Conservation (phyloP, 2,113 vertebrate genomes). For the Athene cunicularia region DNA sequence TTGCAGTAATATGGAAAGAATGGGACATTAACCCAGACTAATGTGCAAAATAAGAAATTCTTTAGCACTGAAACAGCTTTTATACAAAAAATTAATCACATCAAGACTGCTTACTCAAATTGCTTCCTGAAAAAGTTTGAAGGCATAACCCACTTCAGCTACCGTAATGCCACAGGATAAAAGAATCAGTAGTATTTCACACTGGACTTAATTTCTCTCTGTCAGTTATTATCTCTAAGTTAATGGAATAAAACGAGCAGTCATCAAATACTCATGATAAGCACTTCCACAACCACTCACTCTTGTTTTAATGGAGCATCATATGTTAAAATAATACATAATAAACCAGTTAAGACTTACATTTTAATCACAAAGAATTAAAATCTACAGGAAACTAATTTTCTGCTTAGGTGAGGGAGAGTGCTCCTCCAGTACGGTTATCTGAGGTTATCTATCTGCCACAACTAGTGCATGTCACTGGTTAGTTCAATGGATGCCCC, state of each 20-base stretch:
- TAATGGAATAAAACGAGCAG: neutral
- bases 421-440: neutral
- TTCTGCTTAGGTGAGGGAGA: neutral
- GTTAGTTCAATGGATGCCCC: neutral
- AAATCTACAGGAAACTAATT: neutral
- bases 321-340: neutral
- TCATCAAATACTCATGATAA: neutral
- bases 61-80: neutral
- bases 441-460: neutral
- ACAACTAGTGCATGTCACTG: neutral
- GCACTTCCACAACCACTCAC: neutral
- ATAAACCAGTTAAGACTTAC: neutral
- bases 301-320: neutral
- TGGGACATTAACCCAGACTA: neutral
- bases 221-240: neutral
- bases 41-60: neutral
- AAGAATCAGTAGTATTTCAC: neutral
- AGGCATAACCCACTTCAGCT: neutral
- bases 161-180: neutral
- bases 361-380: neutral
- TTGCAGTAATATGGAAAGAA: constrained; percentile 9
- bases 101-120: neutral
- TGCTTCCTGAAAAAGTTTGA: neutral
- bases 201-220: neutral
- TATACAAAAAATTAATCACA: neutral